These are phyloP conservation scores for Anguilla megastoma DNA, from an alignment of 2,797 vertebrate genomes.

Conservation along the genomic window DNA sequence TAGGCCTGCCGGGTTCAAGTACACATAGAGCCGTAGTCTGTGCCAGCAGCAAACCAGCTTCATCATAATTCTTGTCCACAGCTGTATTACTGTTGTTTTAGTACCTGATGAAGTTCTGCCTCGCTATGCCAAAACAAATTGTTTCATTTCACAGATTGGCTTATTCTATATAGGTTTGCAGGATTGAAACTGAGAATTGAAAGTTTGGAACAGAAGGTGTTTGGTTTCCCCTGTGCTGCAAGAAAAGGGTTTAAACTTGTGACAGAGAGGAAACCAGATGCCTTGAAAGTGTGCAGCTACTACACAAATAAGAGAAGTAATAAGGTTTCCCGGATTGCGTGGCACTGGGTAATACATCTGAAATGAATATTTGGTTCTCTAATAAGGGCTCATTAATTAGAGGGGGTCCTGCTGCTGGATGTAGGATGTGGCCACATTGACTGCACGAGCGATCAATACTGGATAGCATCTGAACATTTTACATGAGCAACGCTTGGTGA, in stretches of 20 bases:
- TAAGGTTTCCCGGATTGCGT: slow-evolving; percentile 7
- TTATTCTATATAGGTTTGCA: background rate
- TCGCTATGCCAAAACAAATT: background rate
- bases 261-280: background rate
- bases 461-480: slow-evolving; percentile 34
- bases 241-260: background rate
- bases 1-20: background rate
- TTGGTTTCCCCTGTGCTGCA: background rate
- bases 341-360: slow-evolving; percentile 24
- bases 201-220: no score
- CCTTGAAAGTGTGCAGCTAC: background rate
- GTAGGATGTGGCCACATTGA: slow-evolving; percentile 26
- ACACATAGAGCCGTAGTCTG: background rate
- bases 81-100: background rate
- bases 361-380: slow-evolving; percentile 24
- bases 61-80: background rate
- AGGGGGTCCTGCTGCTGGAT: slow-evolving; percentile 26
- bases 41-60: background rate
- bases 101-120: background rate
- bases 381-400: slow-evolving; percentile 32
- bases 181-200: background rate
- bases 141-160: background rate
- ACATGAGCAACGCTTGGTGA: slow-evolving; percentile 18
- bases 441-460: slow-evolving; percentile 27
- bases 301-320: slow-evolving; percentile 4